phyloP scores from a whole-genome alignment of 1,140 invertebrate species.

The Eubasilissa regina region DNA sequence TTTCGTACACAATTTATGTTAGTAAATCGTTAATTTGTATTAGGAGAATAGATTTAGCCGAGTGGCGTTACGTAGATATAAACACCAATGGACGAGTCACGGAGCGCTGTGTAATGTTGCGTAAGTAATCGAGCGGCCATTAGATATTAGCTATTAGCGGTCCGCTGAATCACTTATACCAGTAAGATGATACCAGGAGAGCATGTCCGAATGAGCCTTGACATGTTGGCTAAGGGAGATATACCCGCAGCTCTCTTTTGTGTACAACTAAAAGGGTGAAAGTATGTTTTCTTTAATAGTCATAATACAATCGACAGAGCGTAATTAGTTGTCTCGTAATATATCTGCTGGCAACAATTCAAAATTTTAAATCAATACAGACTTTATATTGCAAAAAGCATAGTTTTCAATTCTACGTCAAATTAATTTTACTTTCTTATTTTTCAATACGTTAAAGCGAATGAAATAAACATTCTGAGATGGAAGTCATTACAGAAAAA shows the following conservation, averaged over 20 bases:
- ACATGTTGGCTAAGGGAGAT: conserved; percentile 50
- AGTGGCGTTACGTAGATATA: conserved; percentile 23
- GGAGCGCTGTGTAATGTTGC: conserved; percentile 56
- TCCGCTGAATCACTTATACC: conserved; percentile 56
- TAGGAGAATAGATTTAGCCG: conserved; percentile 33
- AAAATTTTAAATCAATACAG: too few species aligned
- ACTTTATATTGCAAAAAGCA: too few species aligned
- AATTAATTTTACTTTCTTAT: too few species aligned
- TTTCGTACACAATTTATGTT: not conserved
- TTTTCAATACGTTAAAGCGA: too few species aligned
- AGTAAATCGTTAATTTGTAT: conserved; percentile 36
- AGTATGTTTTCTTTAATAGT: conserved; percentile 12
- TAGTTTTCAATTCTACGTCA: too few species aligned
- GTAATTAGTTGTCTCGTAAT: conserved; percentile 16
- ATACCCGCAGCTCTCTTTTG: conserved; percentile 43
- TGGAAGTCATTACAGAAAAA: too few species aligned
- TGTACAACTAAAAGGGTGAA: conserved; percentile 45
- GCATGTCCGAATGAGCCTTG: conserved; percentile 44
- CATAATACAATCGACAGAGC: not conserved
- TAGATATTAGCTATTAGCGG: conserved; percentile 61
- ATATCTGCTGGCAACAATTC: too few species aligned
- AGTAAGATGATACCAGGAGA: conserved; percentile 58
- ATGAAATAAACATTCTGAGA: too few species aligned
- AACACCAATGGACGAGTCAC: conserved; percentile 30
- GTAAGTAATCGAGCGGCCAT: conserved; percentile 60